Base-by-base conservation (phyloP, 1,140 invertebrate genomes). In the Littorina saxatilis region DNA sequence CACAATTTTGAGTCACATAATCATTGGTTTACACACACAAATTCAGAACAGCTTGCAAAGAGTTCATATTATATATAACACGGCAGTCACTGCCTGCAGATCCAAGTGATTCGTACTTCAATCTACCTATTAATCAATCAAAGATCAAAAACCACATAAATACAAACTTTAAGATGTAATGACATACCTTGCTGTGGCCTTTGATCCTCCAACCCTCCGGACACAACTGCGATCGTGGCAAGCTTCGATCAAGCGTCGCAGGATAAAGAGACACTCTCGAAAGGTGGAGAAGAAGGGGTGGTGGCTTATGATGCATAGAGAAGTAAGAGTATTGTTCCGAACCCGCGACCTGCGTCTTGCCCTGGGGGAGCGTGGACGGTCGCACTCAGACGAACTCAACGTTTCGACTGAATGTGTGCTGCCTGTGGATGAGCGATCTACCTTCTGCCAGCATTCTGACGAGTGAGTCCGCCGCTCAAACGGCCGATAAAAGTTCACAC, bases 241-340 rank as follows among this genome's bases (percentile, higher is more conserved):
- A 72, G 97, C 97, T 93, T 99, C 98, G 88, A 99, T 98, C 80
- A 99, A 94, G 90, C 96, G 97, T 92, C 98, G 97, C 85, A 99
- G 94, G 88, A 99, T 96, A 93, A 97, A 97, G 83, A 99, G 95
- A 94, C 98, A 99, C 93, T 99, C 97, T 81, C 98, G 96, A 94
- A 99, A 99, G 89, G 96, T 98, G 63, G 98, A 96, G 92, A 99
- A 99, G 93, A 99, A 99, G 52, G 98, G 98, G 94, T 99, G 99
- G 94, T 99, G 99, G 83, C 98, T 99, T 61, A 99, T 95, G 86
- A 99, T 96, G 93, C 99, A 99, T 74, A 99, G 93, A 58, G 98
- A 99, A 58, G 98, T 99, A 83, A 99, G 93, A 17, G 97, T 98
- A 92, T 99, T 88, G 78, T 92, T 91, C 63, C 91, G 80, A 43